Percentiles rank a stretch among this genome's conserved stretches.
Conservation (phyloP, 2,113 vertebrate genomes). For the Cavia porcellus region DNA sequence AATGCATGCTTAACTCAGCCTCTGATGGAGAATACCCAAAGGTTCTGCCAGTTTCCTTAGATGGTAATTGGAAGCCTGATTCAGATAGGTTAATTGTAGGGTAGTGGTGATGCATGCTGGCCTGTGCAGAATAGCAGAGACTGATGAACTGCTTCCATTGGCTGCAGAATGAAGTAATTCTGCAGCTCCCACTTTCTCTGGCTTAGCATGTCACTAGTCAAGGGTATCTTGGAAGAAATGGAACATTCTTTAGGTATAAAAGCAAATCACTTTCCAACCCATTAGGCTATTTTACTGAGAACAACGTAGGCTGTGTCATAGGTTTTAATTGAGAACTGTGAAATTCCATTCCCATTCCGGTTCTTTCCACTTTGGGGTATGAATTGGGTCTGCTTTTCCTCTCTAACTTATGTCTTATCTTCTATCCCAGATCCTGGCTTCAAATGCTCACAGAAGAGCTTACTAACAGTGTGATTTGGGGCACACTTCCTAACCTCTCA, state of each 20-base stretch:
- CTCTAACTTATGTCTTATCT: neutral
- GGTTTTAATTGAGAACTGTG: neutral
- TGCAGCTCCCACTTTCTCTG: rapidly evolving
- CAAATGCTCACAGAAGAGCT: neutral
- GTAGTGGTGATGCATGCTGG: neutral
- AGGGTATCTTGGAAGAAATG: slow-evolving; percentile 15
- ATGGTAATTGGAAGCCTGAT: slow-evolving; percentile 76
- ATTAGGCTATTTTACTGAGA: neutral
- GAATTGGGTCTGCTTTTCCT: neutral
- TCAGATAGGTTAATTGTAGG: slow-evolving; percentile 74
- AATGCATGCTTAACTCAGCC: slow-evolving; percentile 77
- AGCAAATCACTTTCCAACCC: neutral
- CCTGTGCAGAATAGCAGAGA: slow-evolving; percentile 33
- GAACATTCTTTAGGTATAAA: neutral
- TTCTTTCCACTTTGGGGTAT: neutral
- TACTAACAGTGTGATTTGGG: neutral
- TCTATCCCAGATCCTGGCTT: neutral
- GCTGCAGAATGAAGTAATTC: neutral
- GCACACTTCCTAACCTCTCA: neutral
- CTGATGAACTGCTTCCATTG: neutral
- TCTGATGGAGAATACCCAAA: slow-evolving; percentile 69
- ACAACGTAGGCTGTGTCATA: neutral
- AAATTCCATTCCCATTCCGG: neutral
- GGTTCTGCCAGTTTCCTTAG: slow-evolving; percentile 52
- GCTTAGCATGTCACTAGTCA: neutral